A percentile compares a stretch with the other conserved stretches of the same genome.
Conservation (phyloP, 2,113 vertebrate species). For the Talpa occidentalis region DNA sequence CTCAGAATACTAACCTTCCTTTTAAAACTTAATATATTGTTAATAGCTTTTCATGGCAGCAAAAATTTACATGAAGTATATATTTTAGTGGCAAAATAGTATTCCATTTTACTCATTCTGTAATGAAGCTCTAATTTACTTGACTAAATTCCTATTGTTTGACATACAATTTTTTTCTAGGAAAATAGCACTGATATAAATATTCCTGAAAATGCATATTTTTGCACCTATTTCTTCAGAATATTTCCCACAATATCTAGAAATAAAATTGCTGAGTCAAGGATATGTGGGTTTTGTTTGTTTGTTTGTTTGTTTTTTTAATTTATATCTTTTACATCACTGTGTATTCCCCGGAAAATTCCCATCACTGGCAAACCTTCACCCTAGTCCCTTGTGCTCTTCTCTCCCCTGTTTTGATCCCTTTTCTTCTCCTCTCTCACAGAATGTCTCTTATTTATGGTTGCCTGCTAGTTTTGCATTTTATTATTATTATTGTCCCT, state of each 20-base stretch:
- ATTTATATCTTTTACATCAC: too few relatives aligned
- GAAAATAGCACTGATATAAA: constrained; percentile 45
- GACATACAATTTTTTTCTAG: constrained; percentile 58
- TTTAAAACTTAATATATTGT: constrained; percentile 63
- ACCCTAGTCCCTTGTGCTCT: too few relatives aligned
- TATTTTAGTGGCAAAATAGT: constrained; percentile 51
- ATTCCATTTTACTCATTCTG: constrained; percentile 41
- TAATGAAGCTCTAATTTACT: constrained; percentile 53
- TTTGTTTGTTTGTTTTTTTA: too few relatives aligned
- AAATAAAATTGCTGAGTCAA: constrained; percentile 64
- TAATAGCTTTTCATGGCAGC: constrained; percentile 54
- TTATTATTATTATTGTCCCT: too few relatives aligned
- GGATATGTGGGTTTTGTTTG: too few relatives aligned
- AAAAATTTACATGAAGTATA: constrained; percentile 41
- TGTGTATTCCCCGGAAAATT: too few relatives aligned
- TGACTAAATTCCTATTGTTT: constrained; percentile 54
- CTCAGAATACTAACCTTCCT: not conserved
- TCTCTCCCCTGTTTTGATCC: too few relatives aligned
- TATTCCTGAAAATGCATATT: constrained; percentile 38
- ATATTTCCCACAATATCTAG: constrained; percentile 36
- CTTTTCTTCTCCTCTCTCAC: too few relatives aligned
- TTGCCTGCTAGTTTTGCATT: too few relatives aligned
- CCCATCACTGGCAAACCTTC: too few relatives aligned
- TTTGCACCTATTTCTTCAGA: constrained; percentile 36
- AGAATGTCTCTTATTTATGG: too few relatives aligned